Percentiles rank a stretch among this genome's conserved stretches.
phyloP scores from a whole-genome alignment of 2,113 vertebrate genomes.

The Hemiscyllium ocellatum region DNA sequence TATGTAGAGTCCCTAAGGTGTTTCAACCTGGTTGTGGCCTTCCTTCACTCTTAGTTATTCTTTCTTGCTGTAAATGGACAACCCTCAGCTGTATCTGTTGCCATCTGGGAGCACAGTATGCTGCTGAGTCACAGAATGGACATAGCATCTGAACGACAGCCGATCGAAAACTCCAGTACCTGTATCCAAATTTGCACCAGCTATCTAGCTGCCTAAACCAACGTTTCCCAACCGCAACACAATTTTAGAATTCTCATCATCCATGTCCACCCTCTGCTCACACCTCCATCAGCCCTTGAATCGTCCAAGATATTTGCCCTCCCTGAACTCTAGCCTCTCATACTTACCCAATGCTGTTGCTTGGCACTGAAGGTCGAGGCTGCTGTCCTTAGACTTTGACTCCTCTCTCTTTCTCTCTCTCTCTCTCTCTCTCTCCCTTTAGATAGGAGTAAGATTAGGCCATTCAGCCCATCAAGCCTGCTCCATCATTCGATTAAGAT shows the following conservation, averaged over 20 bases:
- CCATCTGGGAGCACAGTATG: background rate
- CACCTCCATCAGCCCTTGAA: background rate
- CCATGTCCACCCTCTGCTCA: background rate
- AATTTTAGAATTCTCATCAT: too few species aligned
- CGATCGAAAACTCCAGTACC: background rate
- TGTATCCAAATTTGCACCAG: background rate
- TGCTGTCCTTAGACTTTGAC: background rate
- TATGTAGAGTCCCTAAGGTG: background rate
- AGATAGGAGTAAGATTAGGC: too few species aligned
- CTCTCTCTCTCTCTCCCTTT: background rate
- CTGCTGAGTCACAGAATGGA: background rate
- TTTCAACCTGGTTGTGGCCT: background rate
- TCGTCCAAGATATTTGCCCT: background rate
- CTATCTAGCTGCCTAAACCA: background rate
- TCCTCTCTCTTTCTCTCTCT: too few species aligned
- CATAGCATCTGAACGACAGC: background rate
- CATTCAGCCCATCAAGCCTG: too few species aligned
- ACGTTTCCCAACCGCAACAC: too few species aligned
- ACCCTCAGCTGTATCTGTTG: background rate
- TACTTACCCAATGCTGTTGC: background rate
- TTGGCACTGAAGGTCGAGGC: too few species aligned
- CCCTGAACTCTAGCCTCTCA: background rate
- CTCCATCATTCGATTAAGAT: too few species aligned
- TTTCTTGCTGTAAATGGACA: too few species aligned
- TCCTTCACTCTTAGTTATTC: background rate